Conservation (phyloP, 2,113 vertebrate species). For the Notarius lentiginosus region DNA sequence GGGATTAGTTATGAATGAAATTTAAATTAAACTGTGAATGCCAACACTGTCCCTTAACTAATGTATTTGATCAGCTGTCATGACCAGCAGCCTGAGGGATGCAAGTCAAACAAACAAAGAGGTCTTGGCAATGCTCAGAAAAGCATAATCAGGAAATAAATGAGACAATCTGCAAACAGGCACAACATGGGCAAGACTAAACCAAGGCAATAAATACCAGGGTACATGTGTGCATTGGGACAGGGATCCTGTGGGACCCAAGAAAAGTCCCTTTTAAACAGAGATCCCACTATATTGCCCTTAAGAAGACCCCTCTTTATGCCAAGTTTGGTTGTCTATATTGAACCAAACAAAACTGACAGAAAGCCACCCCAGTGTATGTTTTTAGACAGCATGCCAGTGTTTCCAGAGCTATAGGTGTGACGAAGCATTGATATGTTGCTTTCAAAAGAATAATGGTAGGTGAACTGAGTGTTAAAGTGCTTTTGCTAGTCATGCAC, state of each 20-base stretch:
- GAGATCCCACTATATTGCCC: too few species aligned
- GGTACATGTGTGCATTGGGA: neutral
- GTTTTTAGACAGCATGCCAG: too few species aligned
- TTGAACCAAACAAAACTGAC: too few species aligned
- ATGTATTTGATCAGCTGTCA: neutral
- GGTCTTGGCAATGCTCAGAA: neutral
- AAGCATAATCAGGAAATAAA: neutral
- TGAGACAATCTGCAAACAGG: neutral
- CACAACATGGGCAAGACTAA: neutral
- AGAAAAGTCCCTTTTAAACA: neutral
- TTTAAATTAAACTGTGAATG: neutral
- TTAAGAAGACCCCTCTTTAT: too few species aligned
- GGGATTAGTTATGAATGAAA: neutral
- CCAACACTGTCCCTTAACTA: neutral
- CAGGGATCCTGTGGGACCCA: neutral
- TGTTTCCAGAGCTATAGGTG: too few species aligned
- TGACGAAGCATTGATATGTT: too few species aligned
- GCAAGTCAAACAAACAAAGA: neutral
- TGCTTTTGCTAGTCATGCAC: too few species aligned
- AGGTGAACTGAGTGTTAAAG: too few species aligned
- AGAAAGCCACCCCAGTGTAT: too few species aligned
- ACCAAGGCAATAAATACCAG: neutral
- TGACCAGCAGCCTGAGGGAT: neutral
- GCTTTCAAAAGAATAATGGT: too few species aligned
- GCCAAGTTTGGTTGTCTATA: too few species aligned